These are phyloP conservation scores for Drosophila varians DNA, from an alignment of 1,140 invertebrate genomes.

Conservation along the genomic window DNA sequence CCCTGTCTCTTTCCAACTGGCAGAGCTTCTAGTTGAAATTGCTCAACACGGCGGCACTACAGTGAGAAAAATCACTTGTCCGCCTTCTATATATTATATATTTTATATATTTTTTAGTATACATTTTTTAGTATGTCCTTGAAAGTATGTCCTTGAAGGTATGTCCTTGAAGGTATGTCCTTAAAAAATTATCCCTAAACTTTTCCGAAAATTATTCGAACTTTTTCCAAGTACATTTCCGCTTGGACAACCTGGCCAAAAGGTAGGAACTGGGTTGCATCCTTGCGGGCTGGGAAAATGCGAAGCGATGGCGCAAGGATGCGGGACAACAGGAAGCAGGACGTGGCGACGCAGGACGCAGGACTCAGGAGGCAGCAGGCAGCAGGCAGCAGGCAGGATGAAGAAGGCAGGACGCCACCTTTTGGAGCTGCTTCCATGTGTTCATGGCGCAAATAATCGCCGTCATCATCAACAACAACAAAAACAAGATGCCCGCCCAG, in stretches of 20 bases:
- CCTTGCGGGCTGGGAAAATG: constrained; percentile 20
- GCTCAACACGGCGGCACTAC: constrained; percentile 48
- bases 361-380: too few relatives aligned
- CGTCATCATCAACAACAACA: constrained; percentile 74
- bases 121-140: too few relatives aligned
- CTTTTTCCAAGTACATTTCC: constrained; percentile 12
- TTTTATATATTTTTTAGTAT: too few relatives aligned
- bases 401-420: constrained; percentile 65
- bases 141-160: too few relatives aligned
- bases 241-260: constrained; percentile 37
- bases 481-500: constrained; percentile 16
- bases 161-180: too few relatives aligned
- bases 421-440: constrained; percentile 76
- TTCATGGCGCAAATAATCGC: constrained; percentile 77
- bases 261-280: constrained; percentile 8
- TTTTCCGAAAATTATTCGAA: neutral
- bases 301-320: constrained; percentile 6
- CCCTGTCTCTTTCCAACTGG: constrained; percentile 7
- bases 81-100: too few relatives aligned
- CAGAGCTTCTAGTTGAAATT: constrained; percentile 73
- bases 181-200: too few relatives aligned
- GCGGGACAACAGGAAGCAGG: constrained; percentile 53
- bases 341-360: constrained; percentile 14
- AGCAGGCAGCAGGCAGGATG: constrained; percentile 27
- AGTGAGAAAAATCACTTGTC: neutral